Conservation (phyloP, 2,797 vertebrate genomes). For the Coreius guichenoti region DNA sequence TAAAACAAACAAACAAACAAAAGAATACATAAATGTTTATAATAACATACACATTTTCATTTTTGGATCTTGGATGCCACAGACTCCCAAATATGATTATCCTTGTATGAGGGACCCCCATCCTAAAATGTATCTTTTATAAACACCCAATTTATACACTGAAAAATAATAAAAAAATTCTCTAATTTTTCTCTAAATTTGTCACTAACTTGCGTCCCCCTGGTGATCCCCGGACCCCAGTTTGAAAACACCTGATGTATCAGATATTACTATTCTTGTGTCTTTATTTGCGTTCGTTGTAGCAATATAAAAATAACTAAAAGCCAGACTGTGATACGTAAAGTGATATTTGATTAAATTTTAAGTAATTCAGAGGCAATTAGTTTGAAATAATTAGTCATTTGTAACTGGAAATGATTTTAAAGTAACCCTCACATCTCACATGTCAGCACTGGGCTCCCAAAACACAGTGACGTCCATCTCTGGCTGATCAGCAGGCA, state of each 20-base stretch:
- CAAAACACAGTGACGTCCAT: constrained; percentile 41
- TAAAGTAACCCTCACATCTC: constrained; percentile 5
- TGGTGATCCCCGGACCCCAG: neutral
- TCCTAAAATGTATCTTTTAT: too few relatives aligned
- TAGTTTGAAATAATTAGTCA: constrained; percentile 25
- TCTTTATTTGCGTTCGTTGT: neutral
- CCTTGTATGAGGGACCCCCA: too few relatives aligned
- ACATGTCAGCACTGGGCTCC: neutral
- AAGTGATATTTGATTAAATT: neutral
- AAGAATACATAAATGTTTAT: too few relatives aligned
- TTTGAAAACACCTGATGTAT: neutral
- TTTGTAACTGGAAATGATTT: constrained; percentile 8
- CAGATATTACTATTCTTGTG: neutral
- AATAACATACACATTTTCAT: too few relatives aligned
- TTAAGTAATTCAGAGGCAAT: neutral
- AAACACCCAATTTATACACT: too few relatives aligned
- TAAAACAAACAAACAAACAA: too few relatives aligned
- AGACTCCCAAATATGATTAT: too few relatives aligned
- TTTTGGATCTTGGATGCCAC: too few relatives aligned
- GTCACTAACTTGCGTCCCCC: neutral
- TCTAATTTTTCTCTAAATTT: too few relatives aligned
- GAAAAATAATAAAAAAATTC: too few relatives aligned
- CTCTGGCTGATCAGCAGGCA: constrained; percentile 60
- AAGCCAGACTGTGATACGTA: neutral
- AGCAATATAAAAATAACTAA: neutral